These are phyloP conservation scores for Toxotes chatareus DNA, from an alignment of 2,113 vertebrate species.

Conservation along the genomic window DNA sequence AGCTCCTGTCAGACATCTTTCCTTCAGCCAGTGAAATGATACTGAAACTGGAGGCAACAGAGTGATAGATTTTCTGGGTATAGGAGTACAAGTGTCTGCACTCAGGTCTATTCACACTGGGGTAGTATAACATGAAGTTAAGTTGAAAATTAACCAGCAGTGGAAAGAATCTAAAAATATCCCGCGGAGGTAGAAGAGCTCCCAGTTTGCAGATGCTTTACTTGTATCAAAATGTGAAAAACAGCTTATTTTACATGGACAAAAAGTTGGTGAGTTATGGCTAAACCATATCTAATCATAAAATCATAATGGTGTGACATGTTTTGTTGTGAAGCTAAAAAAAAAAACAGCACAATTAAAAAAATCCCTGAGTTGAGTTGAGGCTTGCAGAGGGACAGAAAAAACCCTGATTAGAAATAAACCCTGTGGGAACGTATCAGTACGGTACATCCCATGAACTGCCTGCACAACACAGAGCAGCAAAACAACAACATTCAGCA, in stretches of 20 bases:
- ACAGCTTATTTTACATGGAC: neutral
- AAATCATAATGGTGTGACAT: neutral
- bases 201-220: neutral
- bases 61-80: neutral
- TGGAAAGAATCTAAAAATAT: conserved; percentile 51
- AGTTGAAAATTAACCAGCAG: conserved; percentile 31
- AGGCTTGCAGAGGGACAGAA: neutral
- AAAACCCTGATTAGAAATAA: conserved; percentile 18
- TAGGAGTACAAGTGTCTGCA: neutral
- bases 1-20: neutral
- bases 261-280: neutral
- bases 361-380: neutral
- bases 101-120: neutral
- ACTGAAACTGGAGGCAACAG: neutral
- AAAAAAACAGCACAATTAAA: neutral
- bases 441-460: neutral
- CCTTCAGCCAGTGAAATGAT: neutral
- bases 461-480: conserved; percentile 6
- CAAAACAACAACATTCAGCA: conserved; percentile 27
- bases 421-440: conserved; percentile 30
- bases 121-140: neutral
- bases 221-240: neutral
- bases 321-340: neutral
- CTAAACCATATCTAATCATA: neutral
- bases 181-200: neutral